Evolutionary conservation across 2,888 invertebrate genomes (phyloP).

Genomic region (Drosophila fungiperda): DNA sequence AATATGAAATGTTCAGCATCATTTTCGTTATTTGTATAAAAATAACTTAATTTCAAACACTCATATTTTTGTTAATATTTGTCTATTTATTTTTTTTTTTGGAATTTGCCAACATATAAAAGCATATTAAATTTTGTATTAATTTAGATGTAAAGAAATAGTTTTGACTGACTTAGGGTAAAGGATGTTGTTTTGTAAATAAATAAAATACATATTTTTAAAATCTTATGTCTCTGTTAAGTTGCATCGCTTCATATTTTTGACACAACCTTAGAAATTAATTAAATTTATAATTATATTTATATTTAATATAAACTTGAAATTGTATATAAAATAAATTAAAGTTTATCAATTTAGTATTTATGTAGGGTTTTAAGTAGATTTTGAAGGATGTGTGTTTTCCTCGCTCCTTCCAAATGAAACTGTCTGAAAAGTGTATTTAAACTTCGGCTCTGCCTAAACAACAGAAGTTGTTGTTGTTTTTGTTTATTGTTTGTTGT

Average conservation of each 20-base stretch:
- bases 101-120: neutral
- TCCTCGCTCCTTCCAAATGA: neutral
- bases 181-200: neutral
- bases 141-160: neutral
- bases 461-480: neutral
- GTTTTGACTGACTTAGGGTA: neutral
- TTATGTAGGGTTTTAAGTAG: neutral
- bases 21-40: neutral
- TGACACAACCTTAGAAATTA: neutral
- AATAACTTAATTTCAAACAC: neutral
- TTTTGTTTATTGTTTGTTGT: constrained; percentile 32
- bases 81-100: neutral
- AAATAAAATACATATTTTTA: neutral
- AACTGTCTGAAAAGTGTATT: constrained; percentile 8
- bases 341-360: neutral
- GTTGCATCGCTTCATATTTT: neutral
- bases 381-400: neutral
- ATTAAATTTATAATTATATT: no score
- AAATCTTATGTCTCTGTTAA: neutral
- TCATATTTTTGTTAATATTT: neutral
- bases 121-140: neutral
- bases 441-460: neutral
- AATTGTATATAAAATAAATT: neutral
- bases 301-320: no score
- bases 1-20: neutral